Conservation (phyloP, 2,888 invertebrate species). For the Athalia cordata region DNA sequence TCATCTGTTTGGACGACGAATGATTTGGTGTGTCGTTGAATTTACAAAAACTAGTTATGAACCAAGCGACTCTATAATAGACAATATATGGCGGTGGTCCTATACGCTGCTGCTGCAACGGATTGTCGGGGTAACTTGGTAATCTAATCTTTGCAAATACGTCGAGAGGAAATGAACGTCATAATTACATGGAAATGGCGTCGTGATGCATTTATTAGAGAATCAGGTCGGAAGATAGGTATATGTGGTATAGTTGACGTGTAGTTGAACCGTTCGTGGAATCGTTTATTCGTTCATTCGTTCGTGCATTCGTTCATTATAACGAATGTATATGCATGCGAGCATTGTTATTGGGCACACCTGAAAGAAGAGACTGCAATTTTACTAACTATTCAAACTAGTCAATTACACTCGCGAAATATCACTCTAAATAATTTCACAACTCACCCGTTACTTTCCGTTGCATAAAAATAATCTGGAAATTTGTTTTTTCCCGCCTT, state of each 20-base stretch:
- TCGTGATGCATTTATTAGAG: constrained; percentile 40
- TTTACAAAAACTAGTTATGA: too few species aligned
- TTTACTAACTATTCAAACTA: constrained; percentile 32
- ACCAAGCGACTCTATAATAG: too few species aligned
- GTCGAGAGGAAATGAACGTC: constrained; percentile 42
- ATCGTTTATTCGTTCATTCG: background rate
- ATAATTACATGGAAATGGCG: constrained; percentile 44
- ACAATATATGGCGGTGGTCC: too few species aligned
- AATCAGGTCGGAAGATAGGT: constrained; percentile 31
- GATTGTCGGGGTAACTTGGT: constrained; percentile 13
- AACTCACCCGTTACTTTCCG: background rate
- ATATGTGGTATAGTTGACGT: background rate
- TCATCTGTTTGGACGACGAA: too few species aligned
- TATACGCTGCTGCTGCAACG: background rate
- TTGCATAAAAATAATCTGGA: background rate
- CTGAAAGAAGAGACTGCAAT: constrained; percentile 3
- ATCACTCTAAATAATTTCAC: background rate
- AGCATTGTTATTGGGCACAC: constrained; percentile 30
- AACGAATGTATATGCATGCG: constrained; percentile 1
- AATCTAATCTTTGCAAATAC: constrained; percentile 40
- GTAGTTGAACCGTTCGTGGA: too few species aligned
- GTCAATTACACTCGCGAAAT: background rate
- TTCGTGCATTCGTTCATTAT: constrained; percentile 27
- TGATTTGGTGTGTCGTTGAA: too few species aligned
- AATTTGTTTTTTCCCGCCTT: background rate